These are phyloP conservation scores for Varroa destructor DNA, from an alignment of 1,140 invertebrate species.

Conservation along the genomic window DNA sequence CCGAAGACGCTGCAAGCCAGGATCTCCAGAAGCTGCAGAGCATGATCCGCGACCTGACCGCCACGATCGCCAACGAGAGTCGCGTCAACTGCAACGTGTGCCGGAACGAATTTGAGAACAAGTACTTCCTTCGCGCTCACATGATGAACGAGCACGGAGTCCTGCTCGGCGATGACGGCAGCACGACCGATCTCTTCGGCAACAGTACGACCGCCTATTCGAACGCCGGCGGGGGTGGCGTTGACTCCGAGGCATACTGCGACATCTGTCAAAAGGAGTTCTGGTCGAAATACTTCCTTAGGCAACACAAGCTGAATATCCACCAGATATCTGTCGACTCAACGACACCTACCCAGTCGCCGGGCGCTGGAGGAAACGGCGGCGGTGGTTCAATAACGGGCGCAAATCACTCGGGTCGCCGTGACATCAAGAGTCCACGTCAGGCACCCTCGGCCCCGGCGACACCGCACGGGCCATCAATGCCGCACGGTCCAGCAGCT, in stretches of 20 bases:
- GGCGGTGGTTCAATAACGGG: conserved; percentile 30
- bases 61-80: conserved; percentile 33
- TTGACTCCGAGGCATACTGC: conserved; percentile 43
- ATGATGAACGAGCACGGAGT: conserved; percentile 50
- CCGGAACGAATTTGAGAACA: conserved; percentile 47
- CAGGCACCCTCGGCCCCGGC: conserved; percentile 6
- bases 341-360: conserved; percentile 32
- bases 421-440: conserved; percentile 21
- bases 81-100: conserved; percentile 47
- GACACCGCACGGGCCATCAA: conserved; percentile 27
- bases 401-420: conserved; percentile 18
- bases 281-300: conserved; percentile 48
- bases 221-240: conserved; percentile 23
- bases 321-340: conserved; percentile 39
- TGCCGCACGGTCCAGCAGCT: conserved; percentile 5
- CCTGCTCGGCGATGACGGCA: conserved; percentile 40
- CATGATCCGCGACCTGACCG: conserved; percentile 77
- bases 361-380: conserved; percentile 33
- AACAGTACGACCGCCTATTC: background rate
- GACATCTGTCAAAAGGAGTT: conserved; percentile 51
- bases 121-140: conserved; percentile 48
- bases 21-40: conserved; percentile 74
- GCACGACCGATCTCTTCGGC: conserved; percentile 34
- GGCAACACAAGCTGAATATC: conserved; percentile 49
- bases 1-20: conserved; percentile 43